Percentiles rank a stretch among this genome's conserved stretches.
Conservation (phyloP, 2,888 invertebrate genomes). For the Lithophane ornitopus region DNA sequence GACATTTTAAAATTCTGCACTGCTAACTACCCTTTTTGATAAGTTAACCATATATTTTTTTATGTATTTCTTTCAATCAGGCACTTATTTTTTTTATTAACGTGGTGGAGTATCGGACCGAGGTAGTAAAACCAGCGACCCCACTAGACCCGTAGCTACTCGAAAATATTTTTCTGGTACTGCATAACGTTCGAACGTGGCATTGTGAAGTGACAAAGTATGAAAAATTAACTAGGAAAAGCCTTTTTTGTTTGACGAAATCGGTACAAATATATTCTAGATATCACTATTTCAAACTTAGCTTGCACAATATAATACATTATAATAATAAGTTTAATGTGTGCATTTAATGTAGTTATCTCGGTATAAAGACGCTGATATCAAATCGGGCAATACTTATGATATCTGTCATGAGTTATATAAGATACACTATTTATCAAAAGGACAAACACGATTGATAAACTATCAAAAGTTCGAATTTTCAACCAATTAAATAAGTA, state of each 20-base stretch:
- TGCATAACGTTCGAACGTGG: not conserved
- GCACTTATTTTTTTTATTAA: not conserved
- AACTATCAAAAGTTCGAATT: slow-evolving; percentile 57
- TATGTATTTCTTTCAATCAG: not conserved
- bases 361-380: slow-evolving; percentile 42
- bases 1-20: slow-evolving; percentile 4
- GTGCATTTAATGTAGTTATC: not conserved
- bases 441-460: slow-evolving; percentile 49
- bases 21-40: not conserved
- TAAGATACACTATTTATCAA: slow-evolving; percentile 58
- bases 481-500: slow-evolving; percentile 54
- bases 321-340: not conserved
- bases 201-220: no score
- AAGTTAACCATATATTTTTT: not conserved
- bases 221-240: not conserved
- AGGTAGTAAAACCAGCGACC: not conserved
- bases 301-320: not conserved
- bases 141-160: not conserved
- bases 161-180: not conserved
- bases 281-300: slow-evolving; percentile 1
- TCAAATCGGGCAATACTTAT: slow-evolving; percentile 44
- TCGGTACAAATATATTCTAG: not conserved
- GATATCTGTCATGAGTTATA: slow-evolving; percentile 47
- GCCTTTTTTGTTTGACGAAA: not conserved
- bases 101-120: no score